Base-by-base conservation (phyloP, 2,888 invertebrate genomes). In the Scaptomyza caliginosa region DNA sequence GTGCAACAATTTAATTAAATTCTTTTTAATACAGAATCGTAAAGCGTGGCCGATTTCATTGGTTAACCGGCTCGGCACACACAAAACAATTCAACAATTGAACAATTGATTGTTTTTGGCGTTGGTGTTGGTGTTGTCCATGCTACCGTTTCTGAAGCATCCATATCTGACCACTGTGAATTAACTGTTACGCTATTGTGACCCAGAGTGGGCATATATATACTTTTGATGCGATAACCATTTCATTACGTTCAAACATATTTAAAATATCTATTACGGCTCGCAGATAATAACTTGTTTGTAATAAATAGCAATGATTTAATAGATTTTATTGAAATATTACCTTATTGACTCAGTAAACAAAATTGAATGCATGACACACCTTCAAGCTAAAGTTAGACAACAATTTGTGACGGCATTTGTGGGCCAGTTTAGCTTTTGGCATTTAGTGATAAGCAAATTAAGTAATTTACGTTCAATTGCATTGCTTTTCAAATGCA, bases 11-110 rank as follows among this genome's bases (percentile, higher is more conserved):
- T 70, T 57, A 49, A 75, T 66, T 66, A 49, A 45, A 49, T 67
- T 67, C 60, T 59, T 49, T 51, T 67, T 11, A 51, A 42, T 17
- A 19, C 30, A 45, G 55, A 67, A 77, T 70, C 74, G 82, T 39
- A 52, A 60, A 77, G 79, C 87, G 87, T 85, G 85, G 62, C 78
- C 67, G 48, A 69, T 69, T 85, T 87, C 81, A 87, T 86, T 80
- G 85, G 70, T 70, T 74, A 65, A 65, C 85, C 64, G 60, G 30
- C 49, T 57, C 42, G 58, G 38, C 68, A 52, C 72, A 65, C 64
- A 65, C 82, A 80, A 84, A 84, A 63, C 78, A 81, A 77, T 87
- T 87, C 59, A 74, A 87, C 78, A 86, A 80, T 84, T 80, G 78
- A n/a, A n/a, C n/a, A n/a, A n/a, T n/a, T n/a, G n/a, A n/a, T n/a